Conservation (phyloP, 2,113 vertebrate species). For the Tenrec ecaudatus region DNA sequence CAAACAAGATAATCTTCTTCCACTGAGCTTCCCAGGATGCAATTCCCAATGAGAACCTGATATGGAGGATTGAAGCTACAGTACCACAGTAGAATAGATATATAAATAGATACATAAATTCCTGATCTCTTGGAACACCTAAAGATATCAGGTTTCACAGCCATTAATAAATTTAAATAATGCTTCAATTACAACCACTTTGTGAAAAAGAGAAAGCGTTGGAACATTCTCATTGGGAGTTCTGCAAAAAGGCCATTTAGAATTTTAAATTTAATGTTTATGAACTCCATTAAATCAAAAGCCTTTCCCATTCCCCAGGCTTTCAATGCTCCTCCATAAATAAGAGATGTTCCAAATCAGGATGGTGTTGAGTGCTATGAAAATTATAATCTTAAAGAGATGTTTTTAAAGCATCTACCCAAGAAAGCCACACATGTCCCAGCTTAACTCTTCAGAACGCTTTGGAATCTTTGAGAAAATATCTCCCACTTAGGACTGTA, state of each 20-base stretch:
- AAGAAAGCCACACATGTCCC: neutral
- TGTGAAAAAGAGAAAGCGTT: neutral
- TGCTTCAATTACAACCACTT: neutral
- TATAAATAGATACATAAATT: neutral
- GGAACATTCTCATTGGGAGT: neutral
- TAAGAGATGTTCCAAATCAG: neutral
- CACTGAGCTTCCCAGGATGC: neutral
- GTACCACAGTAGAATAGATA: neutral
- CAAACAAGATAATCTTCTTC: no score
- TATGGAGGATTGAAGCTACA: neutral
- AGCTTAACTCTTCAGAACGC: neutral
- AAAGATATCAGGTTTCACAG: neutral
- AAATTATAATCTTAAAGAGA: neutral
- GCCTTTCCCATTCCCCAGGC: fast-evolving
- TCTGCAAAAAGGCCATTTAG: neutral
- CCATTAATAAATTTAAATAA: neutral
- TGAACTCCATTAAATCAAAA: neutral
- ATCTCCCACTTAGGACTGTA: neutral
- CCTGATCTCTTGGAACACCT: neutral
- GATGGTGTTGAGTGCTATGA: neutral
- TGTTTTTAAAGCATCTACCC: neutral
- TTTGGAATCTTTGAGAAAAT: neutral
- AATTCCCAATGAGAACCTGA: neutral
- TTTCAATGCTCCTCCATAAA: neutral
- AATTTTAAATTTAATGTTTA: neutral